Percentiles rank a stretch among this genome's conserved stretches.
These are phyloP conservation scores for Henicopernis longicauda DNA, from an alignment of 2,113 vertebrate genomes.

Conservation along the genomic window DNA sequence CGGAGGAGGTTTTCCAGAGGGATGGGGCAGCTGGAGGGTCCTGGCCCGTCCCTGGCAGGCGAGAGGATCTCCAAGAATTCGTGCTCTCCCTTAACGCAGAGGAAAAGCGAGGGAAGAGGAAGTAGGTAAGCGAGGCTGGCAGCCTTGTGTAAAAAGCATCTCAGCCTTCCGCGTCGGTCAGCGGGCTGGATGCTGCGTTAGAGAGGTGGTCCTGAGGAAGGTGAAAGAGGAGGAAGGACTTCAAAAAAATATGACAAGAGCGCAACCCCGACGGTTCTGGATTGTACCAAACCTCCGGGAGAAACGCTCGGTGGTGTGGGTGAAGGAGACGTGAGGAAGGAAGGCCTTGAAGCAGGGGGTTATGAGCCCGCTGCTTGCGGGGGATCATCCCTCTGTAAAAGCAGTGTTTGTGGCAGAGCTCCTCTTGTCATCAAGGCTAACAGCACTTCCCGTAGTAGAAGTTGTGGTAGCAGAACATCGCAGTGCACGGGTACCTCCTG, in stretches of 20 bases:
- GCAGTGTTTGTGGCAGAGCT: neutral
- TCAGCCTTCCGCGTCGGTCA: fast-evolving
- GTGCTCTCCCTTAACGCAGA: fast-evolving
- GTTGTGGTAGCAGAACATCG: neutral
- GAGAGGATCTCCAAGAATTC: neutral
- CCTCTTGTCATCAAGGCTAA: fast-evolving
- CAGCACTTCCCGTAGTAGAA: fast-evolving
- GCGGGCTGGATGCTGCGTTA: fast-evolving
- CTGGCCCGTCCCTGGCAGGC: too few species aligned
- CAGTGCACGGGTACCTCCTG: too few species aligned
- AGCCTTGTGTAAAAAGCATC: neutral
- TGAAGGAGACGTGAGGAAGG: neutral
- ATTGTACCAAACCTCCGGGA: fast-evolving
- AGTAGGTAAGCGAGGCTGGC: neutral
- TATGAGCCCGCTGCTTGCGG: fast-evolving
- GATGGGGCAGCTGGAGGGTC: neutral
- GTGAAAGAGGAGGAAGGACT: neutral
- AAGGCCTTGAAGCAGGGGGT: too few species aligned
- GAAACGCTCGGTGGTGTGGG: fast-evolving
- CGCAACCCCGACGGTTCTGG: fast-evolving
- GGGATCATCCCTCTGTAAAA: neutral
- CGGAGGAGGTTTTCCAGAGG: neutral
- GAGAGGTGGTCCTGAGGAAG: neutral
- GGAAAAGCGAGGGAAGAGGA: neutral
- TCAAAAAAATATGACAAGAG: fast-evolving